These are phyloP conservation scores for Eurytemora carolleeae DNA, from an alignment of 1,140 invertebrate genomes.

Conservation along the genomic window DNA sequence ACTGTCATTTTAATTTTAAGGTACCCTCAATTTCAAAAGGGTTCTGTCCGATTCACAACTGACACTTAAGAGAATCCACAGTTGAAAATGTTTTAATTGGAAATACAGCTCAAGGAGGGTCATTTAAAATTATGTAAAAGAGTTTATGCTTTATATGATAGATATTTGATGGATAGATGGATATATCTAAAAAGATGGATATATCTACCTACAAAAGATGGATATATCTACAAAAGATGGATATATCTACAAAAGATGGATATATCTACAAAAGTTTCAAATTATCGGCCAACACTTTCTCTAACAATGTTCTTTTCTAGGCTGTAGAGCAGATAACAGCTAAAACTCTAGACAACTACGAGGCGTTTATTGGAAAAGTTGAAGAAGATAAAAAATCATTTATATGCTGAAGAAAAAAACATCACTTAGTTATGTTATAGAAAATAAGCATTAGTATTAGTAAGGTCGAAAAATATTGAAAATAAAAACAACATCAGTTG, in stretches of 20 bases:
- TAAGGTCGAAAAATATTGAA: too few relatives aligned
- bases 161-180: not conserved
- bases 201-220: not conserved
- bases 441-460: too few relatives aligned
- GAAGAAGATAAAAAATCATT: conserved; percentile 5
- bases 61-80: too few relatives aligned
- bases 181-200: not conserved
- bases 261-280: not conserved
- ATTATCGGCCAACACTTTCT: not conserved
- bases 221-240: not conserved
- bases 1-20: too few relatives aligned
- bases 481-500: too few relatives aligned
- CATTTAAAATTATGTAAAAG: not conserved
- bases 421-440: too few relatives aligned
- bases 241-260: not conserved
- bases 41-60: too few relatives aligned
- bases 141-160: not conserved
- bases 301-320: not conserved
- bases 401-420: too few relatives aligned
- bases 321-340: conserved; percentile 12
- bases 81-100: too few relatives aligned
- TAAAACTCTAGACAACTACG: conserved; percentile 10
- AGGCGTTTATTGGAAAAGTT: conserved; percentile 6
- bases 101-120: too few relatives aligned
- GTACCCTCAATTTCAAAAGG: too few relatives aligned